Evolutionary conservation across 2,797 vertebrate genomes (phyloP).

Genomic region (Oryzias sinensis): DNA sequence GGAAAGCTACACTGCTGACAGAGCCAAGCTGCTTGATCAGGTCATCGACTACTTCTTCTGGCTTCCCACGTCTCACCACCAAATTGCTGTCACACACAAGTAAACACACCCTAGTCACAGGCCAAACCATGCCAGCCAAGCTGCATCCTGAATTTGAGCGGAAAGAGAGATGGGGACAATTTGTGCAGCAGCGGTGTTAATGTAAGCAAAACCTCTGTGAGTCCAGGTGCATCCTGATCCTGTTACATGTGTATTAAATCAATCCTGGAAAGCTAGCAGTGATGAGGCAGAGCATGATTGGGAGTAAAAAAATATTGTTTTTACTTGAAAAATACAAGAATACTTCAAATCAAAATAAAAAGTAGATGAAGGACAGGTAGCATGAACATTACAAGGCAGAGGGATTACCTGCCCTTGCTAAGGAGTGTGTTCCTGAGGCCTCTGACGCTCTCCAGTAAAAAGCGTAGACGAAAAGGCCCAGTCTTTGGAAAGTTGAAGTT

Average conservation of each 20-base stretch:
- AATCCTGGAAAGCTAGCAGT: conserved; percentile 32
- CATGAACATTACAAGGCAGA: not conserved
- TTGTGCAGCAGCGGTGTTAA: conserved; percentile 33
- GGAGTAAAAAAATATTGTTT: conserved; percentile 1
- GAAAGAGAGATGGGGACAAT: conserved; percentile 36
- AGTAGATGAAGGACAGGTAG: not conserved
- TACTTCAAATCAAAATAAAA: not conserved
- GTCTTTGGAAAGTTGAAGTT: conserved; percentile 80
- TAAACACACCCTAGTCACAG: conserved; percentile 19
- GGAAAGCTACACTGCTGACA: conserved; percentile 79
- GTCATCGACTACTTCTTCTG: conserved; percentile 79
- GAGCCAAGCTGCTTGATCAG: conserved; percentile 80
- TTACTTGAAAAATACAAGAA: too few relatives aligned
- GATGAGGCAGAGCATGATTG: not conserved
- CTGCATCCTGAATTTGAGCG: conserved; percentile 60
- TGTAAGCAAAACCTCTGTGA: conserved; percentile 40
- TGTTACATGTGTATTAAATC: conserved; percentile 11
- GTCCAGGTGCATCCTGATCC: conserved; percentile 59
- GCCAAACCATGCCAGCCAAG: conserved; percentile 43
- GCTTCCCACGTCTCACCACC: conserved; percentile 80
- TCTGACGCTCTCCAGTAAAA: conserved; percentile 79
- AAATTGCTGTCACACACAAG: conserved; percentile 73
- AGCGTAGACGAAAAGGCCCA: conserved; percentile 78
- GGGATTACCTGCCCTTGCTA: conserved; percentile 78
- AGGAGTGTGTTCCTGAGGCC: conserved; percentile 77